A percentile compares a stretch with the other conserved stretches of the same genome.
Evolutionary conservation across 1,140 invertebrate genomes (phyloP).

Genomic region (Hypothenemus hampei): DNA sequence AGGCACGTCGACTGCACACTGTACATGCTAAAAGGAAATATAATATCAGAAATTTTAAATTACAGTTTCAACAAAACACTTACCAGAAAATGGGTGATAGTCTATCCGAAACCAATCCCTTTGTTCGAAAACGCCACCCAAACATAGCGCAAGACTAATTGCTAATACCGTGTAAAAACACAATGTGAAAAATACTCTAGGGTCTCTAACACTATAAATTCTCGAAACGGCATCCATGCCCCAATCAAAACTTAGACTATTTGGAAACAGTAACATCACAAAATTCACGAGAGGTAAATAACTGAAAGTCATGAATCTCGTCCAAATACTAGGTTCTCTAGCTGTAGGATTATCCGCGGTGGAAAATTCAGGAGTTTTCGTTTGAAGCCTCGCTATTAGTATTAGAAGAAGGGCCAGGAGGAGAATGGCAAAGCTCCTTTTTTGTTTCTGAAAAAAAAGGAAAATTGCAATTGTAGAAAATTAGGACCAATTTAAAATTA

Average conservation of each 20-base stretch:
- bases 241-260: slow-evolving; percentile 88
- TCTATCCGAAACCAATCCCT: neutral
- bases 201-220: slow-evolving; percentile 66
- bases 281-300: slow-evolving; percentile 87
- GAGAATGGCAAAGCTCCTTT: slow-evolving; percentile 60
- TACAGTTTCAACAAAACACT: neutral
- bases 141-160: slow-evolving; percentile 24
- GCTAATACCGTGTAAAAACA: slow-evolving; percentile 60
- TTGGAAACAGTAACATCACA: slow-evolving; percentile 74
- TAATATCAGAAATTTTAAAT: slow-evolving; percentile 23
- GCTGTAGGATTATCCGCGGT: slow-evolving; percentile 88
- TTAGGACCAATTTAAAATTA: too few relatives aligned
- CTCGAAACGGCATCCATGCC: slow-evolving; percentile 89
- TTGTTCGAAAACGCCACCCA: slow-evolving; percentile 15
- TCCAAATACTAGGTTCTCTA: slow-evolving; percentile 62
- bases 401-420: slow-evolving; percentile 19
- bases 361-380: slow-evolving; percentile 70
- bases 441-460: slow-evolving; percentile 56
- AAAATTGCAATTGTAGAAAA: too few relatives aligned
- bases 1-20: slow-evolving; percentile 50
- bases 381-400: slow-evolving; percentile 58
- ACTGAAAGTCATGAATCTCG: slow-evolving; percentile 75
- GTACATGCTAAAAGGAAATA: slow-evolving; percentile 42
- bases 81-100: neutral
- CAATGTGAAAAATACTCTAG: slow-evolving; percentile 66